Conservation (phyloP, 2,113 vertebrate species). For the Theropithecus gelada region DNA sequence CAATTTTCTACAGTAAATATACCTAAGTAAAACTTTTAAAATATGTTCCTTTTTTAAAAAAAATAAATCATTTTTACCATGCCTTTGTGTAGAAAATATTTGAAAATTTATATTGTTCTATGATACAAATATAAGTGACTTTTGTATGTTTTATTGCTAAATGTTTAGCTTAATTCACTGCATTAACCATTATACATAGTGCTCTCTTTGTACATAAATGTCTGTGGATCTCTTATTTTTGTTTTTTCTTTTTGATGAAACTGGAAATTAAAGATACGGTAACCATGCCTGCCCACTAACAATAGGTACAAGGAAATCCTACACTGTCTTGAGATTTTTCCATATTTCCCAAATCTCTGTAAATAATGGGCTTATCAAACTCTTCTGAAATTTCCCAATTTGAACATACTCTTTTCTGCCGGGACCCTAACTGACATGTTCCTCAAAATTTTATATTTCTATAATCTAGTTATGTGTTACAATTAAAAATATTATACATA, state of each 20-base stretch:
- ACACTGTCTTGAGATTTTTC: neutral
- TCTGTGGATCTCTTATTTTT: neutral
- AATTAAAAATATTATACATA: neutral
- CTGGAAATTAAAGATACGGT: neutral
- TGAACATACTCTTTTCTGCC: neutral
- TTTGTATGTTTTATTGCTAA: neutral
- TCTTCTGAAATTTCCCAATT: neutral
- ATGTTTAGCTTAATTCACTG: neutral
- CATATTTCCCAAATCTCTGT: neutral
- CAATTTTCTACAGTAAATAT: neutral
- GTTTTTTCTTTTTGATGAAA: neutral
- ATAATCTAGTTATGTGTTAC: neutral
- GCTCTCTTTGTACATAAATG: neutral
- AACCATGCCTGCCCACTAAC: neutral
- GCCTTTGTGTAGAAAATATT: neutral
- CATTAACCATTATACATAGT: neutral
- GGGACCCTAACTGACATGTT: neutral
- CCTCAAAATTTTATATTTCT: neutral
- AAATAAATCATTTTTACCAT: neutral
- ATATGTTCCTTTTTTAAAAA: neutral
- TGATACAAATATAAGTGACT: neutral
- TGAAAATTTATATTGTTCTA: neutral
- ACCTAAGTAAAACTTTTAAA: neutral
- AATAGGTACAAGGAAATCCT: neutral
- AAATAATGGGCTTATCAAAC: neutral